Conservation (phyloP, 2,888 invertebrate species). For the Chelonus formosanus region DNA sequence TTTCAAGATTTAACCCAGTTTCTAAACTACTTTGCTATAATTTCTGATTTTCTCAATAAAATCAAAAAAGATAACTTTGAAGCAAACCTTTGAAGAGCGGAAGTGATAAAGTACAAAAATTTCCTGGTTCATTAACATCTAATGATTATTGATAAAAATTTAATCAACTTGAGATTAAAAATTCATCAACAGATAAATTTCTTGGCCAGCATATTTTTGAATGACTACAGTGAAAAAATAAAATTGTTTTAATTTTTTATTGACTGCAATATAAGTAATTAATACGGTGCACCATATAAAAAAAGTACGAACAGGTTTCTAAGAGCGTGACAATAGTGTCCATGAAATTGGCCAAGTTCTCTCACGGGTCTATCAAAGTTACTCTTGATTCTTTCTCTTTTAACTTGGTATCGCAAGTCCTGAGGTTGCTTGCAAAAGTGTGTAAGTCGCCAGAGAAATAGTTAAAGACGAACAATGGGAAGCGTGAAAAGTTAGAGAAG, state of each 20-base stretch:
- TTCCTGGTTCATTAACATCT: too few relatives aligned
- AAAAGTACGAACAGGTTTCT: constrained; percentile 46
- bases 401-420: neutral
- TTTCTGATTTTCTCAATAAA: too few relatives aligned
- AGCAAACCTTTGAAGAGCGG: too few relatives aligned
- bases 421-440: constrained; percentile 5
- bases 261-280: constrained; percentile 49
- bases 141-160: too few relatives aligned
- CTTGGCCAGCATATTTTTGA: too few relatives aligned
- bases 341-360: constrained; percentile 56
- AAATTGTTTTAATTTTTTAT: constrained; percentile 11
- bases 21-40: too few relatives aligned
- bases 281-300: constrained; percentile 45
- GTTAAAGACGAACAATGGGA: too few relatives aligned
- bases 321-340: constrained; percentile 55
- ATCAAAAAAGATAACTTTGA: too few relatives aligned
- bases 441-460: constrained; percentile 1
- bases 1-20: too few relatives aligned
- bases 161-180: too few relatives aligned
- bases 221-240: neutral
- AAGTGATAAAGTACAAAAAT: too few relatives aligned
- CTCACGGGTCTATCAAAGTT: constrained; percentile 48
- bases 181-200: too few relatives aligned
- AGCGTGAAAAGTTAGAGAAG: constrained; percentile 4
- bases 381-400: constrained; percentile 12